Evolutionary conservation across 2,888 invertebrate species (phyloP).

Genomic region (Lamellibrachia columna): DNA sequence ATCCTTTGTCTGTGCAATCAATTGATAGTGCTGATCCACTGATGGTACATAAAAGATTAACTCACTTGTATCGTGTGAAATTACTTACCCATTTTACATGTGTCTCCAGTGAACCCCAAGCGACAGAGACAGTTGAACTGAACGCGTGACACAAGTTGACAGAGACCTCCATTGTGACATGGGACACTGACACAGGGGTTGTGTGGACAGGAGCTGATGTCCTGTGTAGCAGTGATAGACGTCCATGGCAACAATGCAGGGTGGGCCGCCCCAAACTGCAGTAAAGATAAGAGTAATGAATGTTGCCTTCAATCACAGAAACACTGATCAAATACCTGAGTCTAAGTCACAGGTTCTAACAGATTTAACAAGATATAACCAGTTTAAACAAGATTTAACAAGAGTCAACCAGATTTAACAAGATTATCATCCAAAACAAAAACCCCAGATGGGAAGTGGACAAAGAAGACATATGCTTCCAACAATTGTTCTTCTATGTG

Average conservation of each 20-base stretch:
- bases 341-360: no score
- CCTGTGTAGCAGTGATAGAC: neutral
- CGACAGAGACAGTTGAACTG: slow-evolving; percentile 8
- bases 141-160: slow-evolving; percentile 8
- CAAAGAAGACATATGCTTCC: no score
- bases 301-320: neutral
- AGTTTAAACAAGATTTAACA: no score
- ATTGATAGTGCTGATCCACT: no score
- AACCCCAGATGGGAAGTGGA: no score
- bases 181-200: slow-evolving; percentile 10
- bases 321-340: no score
- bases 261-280: neutral
- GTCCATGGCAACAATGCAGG: neutral
- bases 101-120: neutral
- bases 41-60: neutral
- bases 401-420: no score
- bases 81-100: neutral
- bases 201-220: neutral
- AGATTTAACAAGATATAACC: no score
- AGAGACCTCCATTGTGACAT: slow-evolving; percentile 35
- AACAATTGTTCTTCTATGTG: no score
- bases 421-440: no score
- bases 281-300: neutral
- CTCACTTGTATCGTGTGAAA: neutral
- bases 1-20: no score